Conservation (phyloP, 2,797 vertebrate species). For the Champsocephalus esox region DNA sequence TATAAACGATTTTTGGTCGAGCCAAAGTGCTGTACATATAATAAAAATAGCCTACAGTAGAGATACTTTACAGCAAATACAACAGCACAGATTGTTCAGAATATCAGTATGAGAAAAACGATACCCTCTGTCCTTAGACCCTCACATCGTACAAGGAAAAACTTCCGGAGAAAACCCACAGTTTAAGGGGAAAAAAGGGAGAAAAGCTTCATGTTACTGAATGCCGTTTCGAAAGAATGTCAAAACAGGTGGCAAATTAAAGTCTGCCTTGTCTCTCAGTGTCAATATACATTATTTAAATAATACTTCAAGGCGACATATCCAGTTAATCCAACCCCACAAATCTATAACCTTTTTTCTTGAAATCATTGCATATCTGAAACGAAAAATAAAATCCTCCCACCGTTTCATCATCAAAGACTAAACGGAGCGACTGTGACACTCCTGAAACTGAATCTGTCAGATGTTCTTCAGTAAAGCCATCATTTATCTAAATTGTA, state of each 20-base stretch:
- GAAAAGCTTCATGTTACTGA: not conserved
- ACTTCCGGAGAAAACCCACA: too few relatives aligned
- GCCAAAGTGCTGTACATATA: too few relatives aligned
- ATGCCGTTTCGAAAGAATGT: conserved; percentile 13
- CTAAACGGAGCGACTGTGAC: not conserved
- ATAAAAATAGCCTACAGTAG: too few relatives aligned
- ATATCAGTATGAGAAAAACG: too few relatives aligned
- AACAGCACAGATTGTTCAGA: too few relatives aligned
- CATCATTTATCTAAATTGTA: not conserved
- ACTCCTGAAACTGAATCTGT: not conserved
- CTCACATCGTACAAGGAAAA: too few relatives aligned
- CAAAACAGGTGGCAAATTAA: conserved; percentile 10
- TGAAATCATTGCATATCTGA: not conserved
- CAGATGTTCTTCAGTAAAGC: conserved; percentile 7
- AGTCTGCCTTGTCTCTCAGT: not conserved
- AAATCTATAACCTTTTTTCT: not conserved
- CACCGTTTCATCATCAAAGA: conserved; percentile 14
- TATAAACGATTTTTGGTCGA: too few relatives aligned
- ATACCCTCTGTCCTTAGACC: too few relatives aligned
- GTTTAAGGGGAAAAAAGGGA: too few relatives aligned
- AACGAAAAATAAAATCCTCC: not conserved
- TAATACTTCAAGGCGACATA: not conserved
- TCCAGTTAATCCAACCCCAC: not conserved
- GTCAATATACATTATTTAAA: not conserved
- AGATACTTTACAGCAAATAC: too few relatives aligned